Evolutionary conservation across 2,113 vertebrate genomes (phyloP), one percentile per base, ranked within the genome.

Genomic region (Indicator indicator): DNA sequence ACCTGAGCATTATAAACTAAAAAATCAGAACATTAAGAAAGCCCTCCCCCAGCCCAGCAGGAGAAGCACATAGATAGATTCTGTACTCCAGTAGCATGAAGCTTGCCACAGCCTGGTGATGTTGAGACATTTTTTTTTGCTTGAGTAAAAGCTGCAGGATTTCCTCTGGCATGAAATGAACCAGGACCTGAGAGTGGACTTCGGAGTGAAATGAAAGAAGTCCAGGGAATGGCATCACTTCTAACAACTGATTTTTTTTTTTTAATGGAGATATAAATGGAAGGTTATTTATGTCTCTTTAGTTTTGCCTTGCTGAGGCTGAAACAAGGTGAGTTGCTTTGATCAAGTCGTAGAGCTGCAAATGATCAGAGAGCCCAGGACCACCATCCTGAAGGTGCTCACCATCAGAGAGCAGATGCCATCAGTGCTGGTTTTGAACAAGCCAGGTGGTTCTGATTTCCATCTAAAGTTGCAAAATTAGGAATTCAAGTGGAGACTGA

Each of bases 41-140:
- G 28, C n/a, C 13, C 54, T 6, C 24, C 9, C 5, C 2, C 24
- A 77, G 56, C 59, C 38, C 58, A 58, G 36, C 65, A 64, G 78
- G 28, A 67, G 58, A 52, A 70, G 50, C 74, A 27, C 36, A 11
- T 17, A 7, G 0, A 2, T 16, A 70, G 67, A 14, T 28, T 24
- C 32, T n/a, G 0, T 12, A 11, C 26, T 42, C 38, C 1, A 12
- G 56, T 12, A 26, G 36, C 28, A 4, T 1, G 16, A 72, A 55
- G 48, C 55, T 78, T 23, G 27, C 36, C 27, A 2, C 11, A 40
- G 48, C 17, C 46, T 10, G 7, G 15, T 17, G 30, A 16, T 1
- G 1, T 5, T 4, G 27, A 38, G 48, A 83, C 58, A 48, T 21
- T 5, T 6, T 28, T 28, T 28, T 62, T 52, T 40, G 32, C 16